Percentiles rank a stretch among this genome's conserved stretches.
phyloP scores from a whole-genome alignment of 2,797 vertebrate genomes.

The Coreius guichenoti region DNA sequence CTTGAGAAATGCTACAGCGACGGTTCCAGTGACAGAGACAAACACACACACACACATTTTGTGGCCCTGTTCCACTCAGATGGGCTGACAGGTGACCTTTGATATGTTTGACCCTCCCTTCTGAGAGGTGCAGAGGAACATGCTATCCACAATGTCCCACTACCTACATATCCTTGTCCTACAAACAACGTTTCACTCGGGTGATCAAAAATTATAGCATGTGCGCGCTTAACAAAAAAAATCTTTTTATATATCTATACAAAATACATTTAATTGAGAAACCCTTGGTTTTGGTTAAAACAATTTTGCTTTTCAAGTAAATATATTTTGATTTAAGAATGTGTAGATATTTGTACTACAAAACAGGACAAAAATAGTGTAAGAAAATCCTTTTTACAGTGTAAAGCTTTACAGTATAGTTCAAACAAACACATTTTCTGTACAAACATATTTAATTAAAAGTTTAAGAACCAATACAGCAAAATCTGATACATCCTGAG shows the following conservation, averaged over 20 bases:
- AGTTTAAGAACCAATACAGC: slow-evolving; percentile 63
- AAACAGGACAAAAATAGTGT: not conserved
- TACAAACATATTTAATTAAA: slow-evolving; percentile 46
- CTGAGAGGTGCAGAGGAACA: slow-evolving; percentile 24
- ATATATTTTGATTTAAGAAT: not conserved
- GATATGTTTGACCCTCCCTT: slow-evolving; percentile 32
- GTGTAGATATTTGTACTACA: not conserved
- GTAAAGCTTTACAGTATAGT: slow-evolving; percentile 10
- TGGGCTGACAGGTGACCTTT: slow-evolving; percentile 47
- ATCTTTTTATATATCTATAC: not conserved
- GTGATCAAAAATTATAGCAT: slow-evolving; percentile 41
- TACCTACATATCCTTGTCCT: slow-evolving; percentile 18
- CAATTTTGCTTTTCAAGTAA: not conserved
- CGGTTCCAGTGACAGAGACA: slow-evolving; percentile 18
- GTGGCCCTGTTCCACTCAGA: slow-evolving; percentile 44
- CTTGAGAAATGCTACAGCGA: slow-evolving; percentile 72
- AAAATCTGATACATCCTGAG: slow-evolving; percentile 61
- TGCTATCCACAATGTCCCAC: slow-evolving; percentile 51
- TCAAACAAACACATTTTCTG: slow-evolving; percentile 22
- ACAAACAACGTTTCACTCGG: slow-evolving; percentile 31
- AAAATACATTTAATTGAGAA: not conserved
- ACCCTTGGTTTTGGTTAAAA: too few species aligned
- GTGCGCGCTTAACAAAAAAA: not conserved
- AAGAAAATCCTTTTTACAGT: slow-evolving; percentile 19
- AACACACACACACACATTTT: slow-evolving; percentile 23